These are phyloP conservation scores for Chlorodrepanis virens DNA, from an alignment of 2,113 vertebrate species.

Conservation along the genomic window DNA sequence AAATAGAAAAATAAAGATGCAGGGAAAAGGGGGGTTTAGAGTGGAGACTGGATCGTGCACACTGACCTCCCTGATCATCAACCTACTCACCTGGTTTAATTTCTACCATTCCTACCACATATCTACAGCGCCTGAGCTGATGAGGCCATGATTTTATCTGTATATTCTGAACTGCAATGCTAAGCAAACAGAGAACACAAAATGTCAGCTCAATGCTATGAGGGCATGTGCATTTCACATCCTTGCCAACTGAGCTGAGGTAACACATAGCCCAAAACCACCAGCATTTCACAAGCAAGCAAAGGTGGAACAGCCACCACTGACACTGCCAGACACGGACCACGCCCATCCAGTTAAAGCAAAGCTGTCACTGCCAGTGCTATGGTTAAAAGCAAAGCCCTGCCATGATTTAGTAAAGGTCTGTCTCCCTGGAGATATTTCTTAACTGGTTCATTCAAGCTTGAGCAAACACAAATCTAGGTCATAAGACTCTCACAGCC, in stretches of 20 bases:
- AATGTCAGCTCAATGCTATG: background rate
- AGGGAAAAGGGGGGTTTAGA: background rate
- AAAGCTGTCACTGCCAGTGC: background rate
- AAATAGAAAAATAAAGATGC: background rate
- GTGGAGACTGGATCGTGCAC: background rate
- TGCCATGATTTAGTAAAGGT: background rate
- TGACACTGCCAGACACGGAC: background rate
- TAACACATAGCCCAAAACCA: background rate
- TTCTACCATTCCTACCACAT: background rate
- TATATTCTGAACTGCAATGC: background rate
- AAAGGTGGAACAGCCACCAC: background rate
- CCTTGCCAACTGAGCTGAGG: background rate
- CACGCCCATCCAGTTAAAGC: background rate
- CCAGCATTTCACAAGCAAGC: background rate
- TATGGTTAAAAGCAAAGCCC: background rate
- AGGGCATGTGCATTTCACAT: background rate
- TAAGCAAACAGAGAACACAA: background rate
- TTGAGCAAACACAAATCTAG: conserved; percentile 53
- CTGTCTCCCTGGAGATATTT: conserved; percentile 9
- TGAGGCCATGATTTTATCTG: background rate
- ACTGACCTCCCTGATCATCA: background rate
- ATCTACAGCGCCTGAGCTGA: background rate
- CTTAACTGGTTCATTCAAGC: conserved; percentile 10
- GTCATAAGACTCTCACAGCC: conserved; percentile 15
- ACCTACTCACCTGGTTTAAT: background rate